These are phyloP conservation scores for Octodon degus DNA, from an alignment of 2,113 vertebrate species.

Conservation along the genomic window DNA sequence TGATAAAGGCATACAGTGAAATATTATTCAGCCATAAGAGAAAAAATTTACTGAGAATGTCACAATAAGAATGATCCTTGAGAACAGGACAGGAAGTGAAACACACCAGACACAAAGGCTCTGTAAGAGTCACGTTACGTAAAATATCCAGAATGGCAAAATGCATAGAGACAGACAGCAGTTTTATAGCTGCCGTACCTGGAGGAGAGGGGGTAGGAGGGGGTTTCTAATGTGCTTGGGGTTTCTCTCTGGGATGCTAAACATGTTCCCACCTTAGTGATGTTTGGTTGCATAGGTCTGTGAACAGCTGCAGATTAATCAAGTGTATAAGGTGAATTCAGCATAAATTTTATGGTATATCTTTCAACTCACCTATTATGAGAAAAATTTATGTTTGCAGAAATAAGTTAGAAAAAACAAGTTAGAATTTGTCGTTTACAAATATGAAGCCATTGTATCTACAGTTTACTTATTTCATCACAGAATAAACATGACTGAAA, in stretches of 20 bases:
- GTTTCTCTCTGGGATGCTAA: background rate
- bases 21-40: background rate
- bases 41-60: background rate
- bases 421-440: background rate
- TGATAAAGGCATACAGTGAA: background rate
- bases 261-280: background rate
- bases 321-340: background rate
- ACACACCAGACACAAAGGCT: background rate
- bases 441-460: background rate
- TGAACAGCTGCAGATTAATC: background rate
- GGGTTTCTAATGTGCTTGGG: too few relatives aligned
- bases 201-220: too few relatives aligned
- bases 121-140: background rate
- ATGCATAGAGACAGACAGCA: background rate
- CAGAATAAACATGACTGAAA: background rate
- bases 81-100: background rate
- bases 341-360: background rate
- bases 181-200: background rate
- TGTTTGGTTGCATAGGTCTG: background rate
- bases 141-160: background rate
- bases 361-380: background rate
- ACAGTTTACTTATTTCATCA: background rate
- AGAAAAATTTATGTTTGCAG: background rate
- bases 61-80: background rate
- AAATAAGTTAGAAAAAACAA: background rate